These are phyloP conservation scores for Bombylius major DNA, from an alignment of 2,888 invertebrate genomes.

Conservation along the genomic window DNA sequence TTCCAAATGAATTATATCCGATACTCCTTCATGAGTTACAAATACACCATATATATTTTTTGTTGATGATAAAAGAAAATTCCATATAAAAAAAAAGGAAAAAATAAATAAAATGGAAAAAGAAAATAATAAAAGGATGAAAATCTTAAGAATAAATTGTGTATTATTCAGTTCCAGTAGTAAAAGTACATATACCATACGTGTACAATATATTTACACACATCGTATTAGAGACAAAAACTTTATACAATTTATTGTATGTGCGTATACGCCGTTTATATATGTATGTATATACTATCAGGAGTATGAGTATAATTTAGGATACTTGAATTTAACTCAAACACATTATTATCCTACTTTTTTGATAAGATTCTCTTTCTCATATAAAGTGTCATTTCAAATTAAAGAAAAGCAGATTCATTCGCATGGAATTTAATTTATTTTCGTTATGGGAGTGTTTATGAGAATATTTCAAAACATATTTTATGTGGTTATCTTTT, in stretches of 20 bases:
- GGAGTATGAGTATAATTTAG: conserved; percentile 7
- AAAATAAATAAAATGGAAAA: not conserved
- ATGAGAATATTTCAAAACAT: conserved; percentile 6
- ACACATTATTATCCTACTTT: conserved; percentile 6
- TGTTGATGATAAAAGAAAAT: not conserved
- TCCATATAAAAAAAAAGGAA: not conserved
- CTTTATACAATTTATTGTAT: no score
- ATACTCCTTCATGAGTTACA: conserved; percentile 6
- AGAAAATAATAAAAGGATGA: not conserved
- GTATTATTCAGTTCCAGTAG: not conserved
- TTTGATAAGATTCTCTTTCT: conserved; percentile 2
- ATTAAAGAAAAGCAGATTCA: conserved; percentile 6
- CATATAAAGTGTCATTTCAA: conserved; percentile 2
- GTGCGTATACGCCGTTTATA: no score
- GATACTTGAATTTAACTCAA: conserved; percentile 6
- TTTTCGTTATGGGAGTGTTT: not conserved
- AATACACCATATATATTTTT: conserved; percentile 5
- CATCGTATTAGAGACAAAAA: not conserved
- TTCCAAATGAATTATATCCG: conserved; percentile 10
- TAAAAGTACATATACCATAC: not conserved
- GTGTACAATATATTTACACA: not conserved
- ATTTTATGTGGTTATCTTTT: not conserved
- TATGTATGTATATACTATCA: not conserved
- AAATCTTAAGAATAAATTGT: not conserved
- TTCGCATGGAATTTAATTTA: conserved; percentile 2